Conservation (phyloP, 1,140 invertebrate species). For the Lepeophtheirus salmonis region DNA sequence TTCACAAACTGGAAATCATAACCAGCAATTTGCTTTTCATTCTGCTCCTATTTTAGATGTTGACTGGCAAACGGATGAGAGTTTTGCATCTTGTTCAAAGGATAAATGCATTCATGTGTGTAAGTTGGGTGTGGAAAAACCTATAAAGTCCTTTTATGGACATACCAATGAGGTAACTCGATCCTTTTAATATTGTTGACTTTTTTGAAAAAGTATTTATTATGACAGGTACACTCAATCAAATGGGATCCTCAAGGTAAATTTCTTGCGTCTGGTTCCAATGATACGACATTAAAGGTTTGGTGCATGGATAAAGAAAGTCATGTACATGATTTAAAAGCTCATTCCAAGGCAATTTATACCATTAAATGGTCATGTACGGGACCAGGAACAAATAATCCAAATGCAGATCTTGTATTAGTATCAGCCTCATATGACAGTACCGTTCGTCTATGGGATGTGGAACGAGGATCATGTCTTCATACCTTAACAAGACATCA, state of each 20-base stretch:
- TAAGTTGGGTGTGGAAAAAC: slow-evolving; percentile 71
- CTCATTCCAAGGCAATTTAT: slow-evolving; percentile 96
- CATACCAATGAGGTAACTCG: slow-evolving; percentile 43
- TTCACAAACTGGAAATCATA: slow-evolving; percentile 83
- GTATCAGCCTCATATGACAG: slow-evolving; percentile 35
- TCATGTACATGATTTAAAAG: slow-evolving; percentile 90
- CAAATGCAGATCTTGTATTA: slow-evolving; percentile 86
- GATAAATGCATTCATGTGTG: slow-evolving; percentile 98
- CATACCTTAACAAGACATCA: slow-evolving; percentile 92
- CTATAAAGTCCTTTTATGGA: slow-evolving; percentile 93
- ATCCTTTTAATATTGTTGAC: too few relatives aligned
- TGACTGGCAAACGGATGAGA: slow-evolving; percentile 93
- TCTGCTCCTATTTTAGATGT: slow-evolving; percentile 91
- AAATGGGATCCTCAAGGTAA: slow-evolving; percentile 99
- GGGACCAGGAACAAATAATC: slow-evolving; percentile 85
- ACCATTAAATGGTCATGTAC: slow-evolving; percentile 99
- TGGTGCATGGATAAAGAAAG: slow-evolving; percentile 96
- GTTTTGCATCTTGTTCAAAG: slow-evolving; percentile 97
- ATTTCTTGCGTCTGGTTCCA: slow-evolving; percentile 87
- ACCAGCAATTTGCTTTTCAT: slow-evolving; percentile 95
- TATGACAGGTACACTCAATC: slow-evolving; percentile 85
- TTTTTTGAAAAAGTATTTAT: too few relatives aligned
- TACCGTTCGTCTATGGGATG: slow-evolving; percentile 68
- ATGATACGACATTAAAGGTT: slow-evolving; percentile 97
- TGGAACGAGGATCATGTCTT: slow-evolving; percentile 81